Evolutionary conservation across 2,113 vertebrate species (phyloP).

Genomic region (Carassius auratus): DNA sequence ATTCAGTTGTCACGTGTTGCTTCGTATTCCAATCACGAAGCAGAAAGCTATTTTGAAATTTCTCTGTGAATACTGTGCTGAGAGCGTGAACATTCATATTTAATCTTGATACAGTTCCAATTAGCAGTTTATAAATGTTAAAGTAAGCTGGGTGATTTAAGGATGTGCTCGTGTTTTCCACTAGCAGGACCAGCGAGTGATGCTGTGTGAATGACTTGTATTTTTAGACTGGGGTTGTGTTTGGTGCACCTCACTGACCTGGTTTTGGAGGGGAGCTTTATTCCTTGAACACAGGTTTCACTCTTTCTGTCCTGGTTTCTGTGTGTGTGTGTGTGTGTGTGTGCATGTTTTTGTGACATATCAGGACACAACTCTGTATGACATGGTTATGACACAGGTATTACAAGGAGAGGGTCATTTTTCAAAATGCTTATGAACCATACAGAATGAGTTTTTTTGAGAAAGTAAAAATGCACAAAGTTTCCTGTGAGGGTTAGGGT

Average conservation of each 20-base stretch:
- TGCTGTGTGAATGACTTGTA: slow-evolving; percentile 41
- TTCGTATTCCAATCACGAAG: slow-evolving; percentile 2
- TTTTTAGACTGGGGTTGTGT: slow-evolving; percentile 59
- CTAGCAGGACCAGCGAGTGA: not conserved
- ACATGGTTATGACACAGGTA: no score
- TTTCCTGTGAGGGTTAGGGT: no score
- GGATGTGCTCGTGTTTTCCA: slow-evolving; percentile 7
- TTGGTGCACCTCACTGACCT: slow-evolving; percentile 68
- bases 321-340: no score
- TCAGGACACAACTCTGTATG: no score
- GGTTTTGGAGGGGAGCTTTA: slow-evolving; percentile 65
- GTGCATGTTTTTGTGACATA: no score
- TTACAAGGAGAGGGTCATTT: no score
- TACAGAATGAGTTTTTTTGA: no score
- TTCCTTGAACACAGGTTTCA: slow-evolving; percentile 57
- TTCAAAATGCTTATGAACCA: no score
- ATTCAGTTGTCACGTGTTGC: not conserved
- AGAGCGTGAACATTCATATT: slow-evolving; percentile 11
- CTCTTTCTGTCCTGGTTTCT: not conserved
- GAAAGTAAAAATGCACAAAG: no score
- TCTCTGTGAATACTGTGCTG: slow-evolving; percentile 16
- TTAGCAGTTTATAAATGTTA: slow-evolving; percentile 27
- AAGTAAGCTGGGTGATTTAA: not conserved
- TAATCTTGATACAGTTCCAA: slow-evolving; percentile 17
- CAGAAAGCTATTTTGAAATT: not conserved